Evolutionary conservation across 2,113 vertebrate genomes (phyloP).

Genomic region (Apteryx mantelli): DNA sequence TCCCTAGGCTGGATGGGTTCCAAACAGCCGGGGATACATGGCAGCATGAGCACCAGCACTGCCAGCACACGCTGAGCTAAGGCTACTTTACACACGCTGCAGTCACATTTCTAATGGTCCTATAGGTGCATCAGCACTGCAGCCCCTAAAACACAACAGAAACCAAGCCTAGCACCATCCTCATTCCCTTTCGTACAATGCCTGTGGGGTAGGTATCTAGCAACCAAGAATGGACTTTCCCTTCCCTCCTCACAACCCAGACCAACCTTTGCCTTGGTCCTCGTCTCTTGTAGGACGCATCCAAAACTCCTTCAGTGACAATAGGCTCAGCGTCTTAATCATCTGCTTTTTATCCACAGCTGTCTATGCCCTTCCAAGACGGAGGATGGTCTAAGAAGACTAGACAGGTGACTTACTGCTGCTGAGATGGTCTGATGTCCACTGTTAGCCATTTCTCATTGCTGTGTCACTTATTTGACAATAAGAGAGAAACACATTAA

Average conservation of each 20-base stretch:
- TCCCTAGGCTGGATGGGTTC: not conserved
- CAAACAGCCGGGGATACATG: not conserved
- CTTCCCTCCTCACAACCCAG: not conserved
- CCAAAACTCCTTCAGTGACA: not conserved
- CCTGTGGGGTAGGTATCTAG: not conserved
- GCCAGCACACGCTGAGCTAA: rapidly evolving
- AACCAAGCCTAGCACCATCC: not conserved
- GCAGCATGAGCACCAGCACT: not conserved
- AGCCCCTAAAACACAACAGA: not conserved
- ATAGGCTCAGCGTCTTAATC: not conserved
- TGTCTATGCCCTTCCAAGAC: not conserved
- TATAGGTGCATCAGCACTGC: rapidly evolving
- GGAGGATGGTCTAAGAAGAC: not conserved
- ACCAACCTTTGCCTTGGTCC: rapidly evolving
- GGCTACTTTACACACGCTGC: not conserved
- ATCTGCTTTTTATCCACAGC: not conserved
- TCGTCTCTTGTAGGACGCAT: not conserved
- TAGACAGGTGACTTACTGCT: not conserved
- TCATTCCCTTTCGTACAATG: rapidly evolving
- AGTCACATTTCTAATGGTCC: not conserved
- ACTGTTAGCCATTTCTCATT: not conserved
- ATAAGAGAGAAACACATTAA: not conserved
- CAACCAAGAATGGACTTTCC: not conserved
- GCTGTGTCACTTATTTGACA: not conserved
- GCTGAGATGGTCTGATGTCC: not conserved